Evolutionary conservation across 1,140 invertebrate genomes (phyloP), one percentile per base, ranked within the genome.

Genomic region (Oncopodura yosiiana): DNA sequence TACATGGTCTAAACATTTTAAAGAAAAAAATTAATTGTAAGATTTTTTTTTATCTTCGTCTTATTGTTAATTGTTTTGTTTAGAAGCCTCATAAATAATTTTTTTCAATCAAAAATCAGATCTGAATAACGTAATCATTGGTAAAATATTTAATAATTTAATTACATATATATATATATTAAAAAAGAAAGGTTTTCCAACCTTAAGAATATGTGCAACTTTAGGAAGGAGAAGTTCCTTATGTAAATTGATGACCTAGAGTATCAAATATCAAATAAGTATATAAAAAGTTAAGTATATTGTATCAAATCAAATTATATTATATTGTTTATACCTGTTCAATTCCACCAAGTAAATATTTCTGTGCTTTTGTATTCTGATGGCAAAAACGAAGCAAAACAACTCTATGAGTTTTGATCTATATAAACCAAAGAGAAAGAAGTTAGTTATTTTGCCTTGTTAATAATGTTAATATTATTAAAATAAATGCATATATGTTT

Each of bases 311-410:
- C n/a, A n/a, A n/a, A n/a, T n/a, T n/a, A n/a, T n/a, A n/a, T n/a
- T n/a, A n/a, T n/a, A n/a, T n/a, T n/a, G n/a, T n/a, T n/a, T n/a
- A n/a, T n/a, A n/a, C n/a, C 68, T 94, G 90, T 68, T 99, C 95
- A 65, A 98, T 81, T 43, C 92, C 95, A 61, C 93, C 86, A 58
- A 99, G 78, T 53, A 98, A 76, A 74, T 94, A 93, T 61, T 92
- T 90, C 69, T 98, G 94, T 2, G 92, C 92, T 68, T 90, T 92
- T 16, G 79, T 74, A 68, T 93, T 91, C 48, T 84, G 83, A 65
- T 86, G 80, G 52, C 89, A 91, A 69, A 96, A 95, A 69, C 90
- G 83, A 60, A 91, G 69, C 60, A 89, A 68, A 27, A 89, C 68
- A 24, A 77, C 72, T 38, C 84, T 81, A 70, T 86, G 78, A 50